Evolutionary conservation across 2,113 vertebrate species (phyloP).

Genomic region (Rissa tridactyla): DNA sequence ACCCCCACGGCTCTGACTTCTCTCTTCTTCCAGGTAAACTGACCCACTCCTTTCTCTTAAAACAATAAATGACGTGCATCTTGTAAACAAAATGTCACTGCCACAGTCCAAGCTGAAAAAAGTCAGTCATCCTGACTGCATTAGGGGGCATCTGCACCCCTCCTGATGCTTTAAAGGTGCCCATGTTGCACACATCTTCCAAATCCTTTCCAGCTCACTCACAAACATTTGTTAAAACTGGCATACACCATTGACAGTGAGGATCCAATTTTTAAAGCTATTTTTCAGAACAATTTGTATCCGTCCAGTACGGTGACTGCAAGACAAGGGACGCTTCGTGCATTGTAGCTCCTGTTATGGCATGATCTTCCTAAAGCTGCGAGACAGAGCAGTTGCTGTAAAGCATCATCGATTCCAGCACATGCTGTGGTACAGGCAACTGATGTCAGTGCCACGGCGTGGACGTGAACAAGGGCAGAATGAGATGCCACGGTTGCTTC

Average conservation of each 20-base stretch:
- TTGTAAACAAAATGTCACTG: background rate
- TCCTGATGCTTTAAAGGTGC: background rate
- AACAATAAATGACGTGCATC: background rate
- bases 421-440: background rate
- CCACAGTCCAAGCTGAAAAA: background rate
- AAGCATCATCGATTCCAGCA: background rate
- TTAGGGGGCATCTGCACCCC: fast-evolving
- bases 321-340: background rate
- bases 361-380: background rate
- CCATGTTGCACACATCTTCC: background rate
- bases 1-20: background rate
- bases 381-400: constrained; percentile 10
- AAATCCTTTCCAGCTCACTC: background rate
- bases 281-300: constrained; percentile 32
- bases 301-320: background rate
- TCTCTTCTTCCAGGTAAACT: background rate
- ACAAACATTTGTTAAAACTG: background rate
- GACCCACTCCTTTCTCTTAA: background rate
- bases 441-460: background rate
- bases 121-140: background rate
- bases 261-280: background rate
- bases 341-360: background rate
- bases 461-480: background rate
- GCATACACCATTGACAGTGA: background rate
- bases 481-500: background rate